Percentiles rank a stretch among this genome's conserved stretches.
Evolutionary conservation across 2,888 invertebrate species (phyloP).

Genomic region (Chromoteleia sp.): DNA sequence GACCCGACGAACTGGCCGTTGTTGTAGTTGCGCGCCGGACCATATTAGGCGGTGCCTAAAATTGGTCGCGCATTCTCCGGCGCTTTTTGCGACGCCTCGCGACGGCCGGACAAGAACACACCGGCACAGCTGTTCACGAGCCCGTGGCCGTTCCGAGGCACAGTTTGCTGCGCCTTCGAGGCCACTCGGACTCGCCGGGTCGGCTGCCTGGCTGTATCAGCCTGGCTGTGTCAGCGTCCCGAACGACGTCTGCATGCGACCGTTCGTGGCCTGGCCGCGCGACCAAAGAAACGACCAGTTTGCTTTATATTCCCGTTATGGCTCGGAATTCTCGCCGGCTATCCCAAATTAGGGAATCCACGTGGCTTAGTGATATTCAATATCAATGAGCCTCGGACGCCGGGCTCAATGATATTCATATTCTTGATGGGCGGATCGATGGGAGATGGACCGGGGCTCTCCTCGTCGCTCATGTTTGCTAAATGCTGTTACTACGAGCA

Average conservation of each 20-base stretch:
- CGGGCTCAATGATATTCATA: constrained; percentile 58
- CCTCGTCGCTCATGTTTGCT: not conserved
- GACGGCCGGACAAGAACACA: constrained; percentile 54
- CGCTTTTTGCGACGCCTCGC: constrained; percentile 51
- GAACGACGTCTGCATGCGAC: constrained; percentile 60
- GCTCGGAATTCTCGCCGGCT: constrained; percentile 58
- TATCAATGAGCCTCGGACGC: not conserved
- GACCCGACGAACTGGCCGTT: not conserved
- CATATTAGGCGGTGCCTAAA: constrained; percentile 62
- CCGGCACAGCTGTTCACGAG: constrained; percentile 57
- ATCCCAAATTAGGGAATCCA: constrained; percentile 70
- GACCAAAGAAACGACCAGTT: constrained; percentile 44
- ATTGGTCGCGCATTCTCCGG: constrained; percentile 64
- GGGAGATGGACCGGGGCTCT: constrained; percentile 2
- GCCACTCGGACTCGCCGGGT: constrained; percentile 40
- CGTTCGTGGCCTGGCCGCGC: constrained; percentile 47
- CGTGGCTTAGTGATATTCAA: constrained; percentile 59
- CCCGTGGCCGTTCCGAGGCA: constrained; percentile 25
- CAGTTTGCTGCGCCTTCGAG: constrained; percentile 37
- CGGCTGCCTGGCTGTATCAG: constrained; percentile 44
- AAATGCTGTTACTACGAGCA: not conserved
- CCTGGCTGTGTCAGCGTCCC: constrained; percentile 65
- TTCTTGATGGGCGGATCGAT: constrained; percentile 33
- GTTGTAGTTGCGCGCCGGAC: constrained; percentile 21
- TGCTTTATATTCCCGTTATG: constrained; percentile 68